A percentile compares a stretch with the other conserved stretches of the same genome.
These are phyloP conservation scores for Phataginus tetradactyla DNA, from an alignment of 2,797 vertebrate species.

Conservation along the genomic window DNA sequence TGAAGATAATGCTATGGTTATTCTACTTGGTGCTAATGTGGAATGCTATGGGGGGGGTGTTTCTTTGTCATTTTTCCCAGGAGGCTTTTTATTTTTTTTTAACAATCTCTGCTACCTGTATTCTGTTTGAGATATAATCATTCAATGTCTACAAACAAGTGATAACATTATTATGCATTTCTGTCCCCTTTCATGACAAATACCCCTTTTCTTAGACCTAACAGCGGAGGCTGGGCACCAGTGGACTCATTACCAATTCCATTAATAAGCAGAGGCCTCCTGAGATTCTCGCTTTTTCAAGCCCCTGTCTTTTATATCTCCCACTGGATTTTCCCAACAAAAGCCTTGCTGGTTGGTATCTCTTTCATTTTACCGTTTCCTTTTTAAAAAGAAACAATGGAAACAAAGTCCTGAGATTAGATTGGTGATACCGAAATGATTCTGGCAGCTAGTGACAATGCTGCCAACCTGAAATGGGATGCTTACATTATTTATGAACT, in stretches of 20 bases:
- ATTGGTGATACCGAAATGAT: slow-evolving; percentile 69
- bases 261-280: slow-evolving; percentile 76
- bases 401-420: slow-evolving; percentile 72
- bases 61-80: slow-evolving; percentile 67
- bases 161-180: slow-evolving; percentile 79
- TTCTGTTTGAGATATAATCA: slow-evolving; percentile 75
- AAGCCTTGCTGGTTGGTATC: slow-evolving; percentile 50
- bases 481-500: slow-evolving; percentile 77
- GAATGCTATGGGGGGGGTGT: not conserved
- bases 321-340: slow-evolving; percentile 72
- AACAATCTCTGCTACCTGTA: slow-evolving; percentile 67
- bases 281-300: slow-evolving; percentile 71
- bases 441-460: slow-evolving; percentile 70
- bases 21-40: slow-evolving; percentile 56
- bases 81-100: not conserved
- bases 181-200: slow-evolving; percentile 79
- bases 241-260: slow-evolving; percentile 75
- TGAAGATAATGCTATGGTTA: slow-evolving; percentile 64
- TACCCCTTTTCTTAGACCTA: slow-evolving; percentile 70
- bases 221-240: slow-evolving; percentile 60
- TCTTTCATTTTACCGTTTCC: slow-evolving; percentile 69
- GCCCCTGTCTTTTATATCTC: slow-evolving; percentile 64
- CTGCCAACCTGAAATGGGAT: slow-evolving; percentile 42
- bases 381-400: slow-evolving; percentile 71
- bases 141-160: slow-evolving; percentile 79